Evolutionary conservation across 2,888 invertebrate genomes (phyloP).

Genomic region (Drosophila mimetica): DNA sequence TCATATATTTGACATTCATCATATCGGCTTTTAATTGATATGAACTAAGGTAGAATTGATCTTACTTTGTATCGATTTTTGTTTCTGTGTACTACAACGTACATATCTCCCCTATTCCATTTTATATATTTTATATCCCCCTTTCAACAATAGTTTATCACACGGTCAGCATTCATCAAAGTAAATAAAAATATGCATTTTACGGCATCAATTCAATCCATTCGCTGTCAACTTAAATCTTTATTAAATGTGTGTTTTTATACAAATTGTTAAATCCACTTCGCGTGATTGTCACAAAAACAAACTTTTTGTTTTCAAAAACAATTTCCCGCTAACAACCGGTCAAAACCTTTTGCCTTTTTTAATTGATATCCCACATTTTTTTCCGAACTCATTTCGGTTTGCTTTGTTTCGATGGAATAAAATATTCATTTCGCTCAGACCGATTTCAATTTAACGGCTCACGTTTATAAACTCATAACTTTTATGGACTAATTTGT

Average conservation of each 20-base stretch:
- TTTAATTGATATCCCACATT: conserved; percentile 48
- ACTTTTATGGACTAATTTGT: conserved; percentile 52
- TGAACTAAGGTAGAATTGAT: no score
- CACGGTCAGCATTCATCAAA: background rate
- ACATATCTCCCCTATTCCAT: no score
- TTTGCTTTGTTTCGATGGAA: conserved; percentile 20
- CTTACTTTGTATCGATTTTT: no score
- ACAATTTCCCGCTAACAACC: conserved; percentile 44
- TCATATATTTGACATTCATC: no score
- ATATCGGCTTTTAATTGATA: no score
- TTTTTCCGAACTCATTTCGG: conserved; percentile 23
- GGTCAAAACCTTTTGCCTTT: conserved; percentile 20
- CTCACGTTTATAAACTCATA: conserved; percentile 53
- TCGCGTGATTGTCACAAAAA: conserved; percentile 27
- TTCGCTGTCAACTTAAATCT: conserved; percentile 38
- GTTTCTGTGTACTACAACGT: no score
- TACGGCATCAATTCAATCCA: conserved; percentile 32
- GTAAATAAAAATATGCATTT: conserved; percentile 18
- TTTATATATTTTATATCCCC: background rate
- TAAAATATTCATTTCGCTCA: conserved; percentile 46
- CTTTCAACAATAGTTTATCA: conserved; percentile 18
- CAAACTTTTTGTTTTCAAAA: conserved; percentile 15
- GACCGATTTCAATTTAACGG: conserved; percentile 49
- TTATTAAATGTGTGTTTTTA: conserved; percentile 42
- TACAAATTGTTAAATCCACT: conserved; percentile 30